These are phyloP conservation scores for Phocoena phocoena DNA, from an alignment of 2,113 vertebrate genomes.

Conservation along the genomic window DNA sequence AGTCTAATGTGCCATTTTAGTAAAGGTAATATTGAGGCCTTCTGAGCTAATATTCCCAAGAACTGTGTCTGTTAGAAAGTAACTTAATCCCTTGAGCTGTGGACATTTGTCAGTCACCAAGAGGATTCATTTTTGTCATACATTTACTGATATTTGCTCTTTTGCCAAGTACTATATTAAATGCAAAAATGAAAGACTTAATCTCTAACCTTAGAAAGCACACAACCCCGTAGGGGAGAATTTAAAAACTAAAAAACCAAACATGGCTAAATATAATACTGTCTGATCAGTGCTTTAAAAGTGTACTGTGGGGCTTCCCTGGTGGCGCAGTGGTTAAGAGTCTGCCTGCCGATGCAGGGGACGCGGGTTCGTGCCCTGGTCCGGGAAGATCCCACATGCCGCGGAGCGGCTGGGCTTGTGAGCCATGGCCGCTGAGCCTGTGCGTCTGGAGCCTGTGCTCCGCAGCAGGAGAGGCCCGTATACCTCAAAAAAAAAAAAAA, in stretches of 20 bases:
- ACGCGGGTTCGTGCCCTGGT: no score
- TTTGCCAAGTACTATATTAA: neutral
- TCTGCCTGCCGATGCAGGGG: no score
- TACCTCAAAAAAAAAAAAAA: no score
- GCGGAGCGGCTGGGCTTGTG: no score
- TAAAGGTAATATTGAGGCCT: neutral
- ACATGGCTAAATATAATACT: neutral
- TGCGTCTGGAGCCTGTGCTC: no score
- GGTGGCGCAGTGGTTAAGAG: no score
- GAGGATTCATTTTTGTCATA: neutral
- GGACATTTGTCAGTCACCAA: neutral
- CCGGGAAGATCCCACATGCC: no score
- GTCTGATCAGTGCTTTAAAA: neutral
- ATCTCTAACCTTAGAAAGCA: neutral
- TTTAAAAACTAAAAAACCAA: neutral
- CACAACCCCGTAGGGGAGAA: neutral
- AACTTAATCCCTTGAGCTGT: neutral
- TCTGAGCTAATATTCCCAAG: neutral
- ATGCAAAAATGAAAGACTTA: neutral
- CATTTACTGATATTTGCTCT: neutral
- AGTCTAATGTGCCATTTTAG: neutral
- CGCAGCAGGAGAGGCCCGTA: no score
- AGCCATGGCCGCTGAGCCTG: no score
- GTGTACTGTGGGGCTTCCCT: neutral
- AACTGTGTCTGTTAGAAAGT: neutral